These are phyloP conservation scores for Temnothorax nylanderi DNA, from an alignment of 1,140 invertebrate genomes.

Conservation along the genomic window DNA sequence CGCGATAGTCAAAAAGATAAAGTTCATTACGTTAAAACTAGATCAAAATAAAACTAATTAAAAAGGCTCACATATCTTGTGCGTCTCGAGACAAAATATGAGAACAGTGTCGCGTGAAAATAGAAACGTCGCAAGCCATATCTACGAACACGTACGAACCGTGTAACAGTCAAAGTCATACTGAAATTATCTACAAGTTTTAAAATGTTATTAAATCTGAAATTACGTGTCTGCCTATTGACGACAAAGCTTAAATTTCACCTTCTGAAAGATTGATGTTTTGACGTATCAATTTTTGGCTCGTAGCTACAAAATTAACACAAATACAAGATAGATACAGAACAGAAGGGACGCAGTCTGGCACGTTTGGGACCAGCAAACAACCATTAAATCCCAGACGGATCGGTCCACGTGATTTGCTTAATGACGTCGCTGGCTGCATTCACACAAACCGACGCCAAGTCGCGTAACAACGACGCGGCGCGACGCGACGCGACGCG, in stretches of 20 bases:
- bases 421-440: slow-evolving; percentile 66
- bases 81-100: too few species aligned
- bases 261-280: not conserved
- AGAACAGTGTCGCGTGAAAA: too few species aligned
- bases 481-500: not conserved
- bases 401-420: slow-evolving; percentile 58
- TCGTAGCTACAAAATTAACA: not conserved
- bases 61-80: too few species aligned
- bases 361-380: slow-evolving; percentile 41
- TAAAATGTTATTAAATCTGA: not conserved
- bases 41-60: too few species aligned
- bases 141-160: too few species aligned
- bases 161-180: too few species aligned
- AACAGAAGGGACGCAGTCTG: slow-evolving; percentile 62
- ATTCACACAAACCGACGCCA: slow-evolving; percentile 39
- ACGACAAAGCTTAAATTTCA: not conserved
- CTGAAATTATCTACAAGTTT: too few species aligned
- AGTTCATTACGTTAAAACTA: too few species aligned
- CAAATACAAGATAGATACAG: slow-evolving; percentile 1
- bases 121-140: too few species aligned
- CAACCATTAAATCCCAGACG: slow-evolving; percentile 67
- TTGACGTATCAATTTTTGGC: not conserved
- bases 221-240: not conserved
- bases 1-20: too few species aligned
- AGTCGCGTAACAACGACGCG: slow-evolving; percentile 31